Conservation (phyloP, 2,113 vertebrate genomes). For the Fulmarus glacialis region DNA sequence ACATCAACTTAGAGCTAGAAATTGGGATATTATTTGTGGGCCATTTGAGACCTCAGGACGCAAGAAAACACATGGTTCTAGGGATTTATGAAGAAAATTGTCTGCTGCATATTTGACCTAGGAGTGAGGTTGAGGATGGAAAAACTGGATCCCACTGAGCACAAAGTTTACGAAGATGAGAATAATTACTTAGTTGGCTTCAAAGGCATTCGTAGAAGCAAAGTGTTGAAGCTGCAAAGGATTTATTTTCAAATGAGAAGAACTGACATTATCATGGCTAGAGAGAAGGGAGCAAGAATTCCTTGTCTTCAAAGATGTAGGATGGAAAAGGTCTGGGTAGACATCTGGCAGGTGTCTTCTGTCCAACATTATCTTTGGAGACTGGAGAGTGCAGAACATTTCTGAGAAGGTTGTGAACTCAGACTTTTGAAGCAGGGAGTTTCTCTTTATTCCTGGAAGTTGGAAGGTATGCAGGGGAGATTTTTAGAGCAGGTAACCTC, state of each 20-base stretch:
- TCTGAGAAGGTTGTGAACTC: background rate
- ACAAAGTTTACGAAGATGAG: fast-evolving
- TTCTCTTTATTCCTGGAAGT: background rate
- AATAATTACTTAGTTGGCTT: background rate
- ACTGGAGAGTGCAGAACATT: background rate
- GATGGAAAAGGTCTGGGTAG: background rate
- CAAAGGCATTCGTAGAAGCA: fast-evolving
- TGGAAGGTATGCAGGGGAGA: background rate
- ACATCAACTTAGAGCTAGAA: background rate
- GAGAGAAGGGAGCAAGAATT: background rate
- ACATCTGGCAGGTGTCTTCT: background rate
- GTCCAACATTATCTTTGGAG: background rate
- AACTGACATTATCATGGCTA: no score
- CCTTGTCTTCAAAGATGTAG: background rate
- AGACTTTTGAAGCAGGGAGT: background rate
- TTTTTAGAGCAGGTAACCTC: background rate
- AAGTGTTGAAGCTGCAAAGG: background rate
- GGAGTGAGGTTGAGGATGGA: background rate
- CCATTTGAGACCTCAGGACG: background rate
- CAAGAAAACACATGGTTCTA: fast-evolving
- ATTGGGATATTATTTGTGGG: background rate
- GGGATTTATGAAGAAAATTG: background rate
- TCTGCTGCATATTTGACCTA: background rate
- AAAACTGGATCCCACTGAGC: background rate
- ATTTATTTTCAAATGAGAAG: background rate